Percentiles rank a stretch among this genome's conserved stretches.
Conservation (phyloP, 2,113 vertebrate genomes). For the Gorsachius goisagi region DNA sequence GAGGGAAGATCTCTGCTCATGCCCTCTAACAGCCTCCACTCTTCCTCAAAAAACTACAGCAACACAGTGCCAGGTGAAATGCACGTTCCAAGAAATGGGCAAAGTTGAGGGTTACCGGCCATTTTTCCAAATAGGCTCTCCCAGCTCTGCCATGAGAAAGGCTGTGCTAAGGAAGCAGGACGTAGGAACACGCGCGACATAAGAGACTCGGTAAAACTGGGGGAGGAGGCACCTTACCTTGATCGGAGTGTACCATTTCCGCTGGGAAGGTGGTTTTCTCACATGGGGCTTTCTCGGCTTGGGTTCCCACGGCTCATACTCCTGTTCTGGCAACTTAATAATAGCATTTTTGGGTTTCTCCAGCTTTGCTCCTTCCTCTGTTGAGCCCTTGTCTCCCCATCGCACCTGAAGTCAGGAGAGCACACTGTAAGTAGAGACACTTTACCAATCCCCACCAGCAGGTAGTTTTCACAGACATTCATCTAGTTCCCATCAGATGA, state of each 20-base stretch:
- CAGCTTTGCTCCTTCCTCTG: slow-evolving; percentile 89
- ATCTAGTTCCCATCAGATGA: background rate
- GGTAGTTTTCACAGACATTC: background rate
- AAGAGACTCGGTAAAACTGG: background rate
- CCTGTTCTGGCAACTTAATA: slow-evolving; percentile 88
- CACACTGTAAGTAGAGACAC: background rate
- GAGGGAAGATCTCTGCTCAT: background rate
- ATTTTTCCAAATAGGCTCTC: background rate
- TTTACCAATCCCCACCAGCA: background rate
- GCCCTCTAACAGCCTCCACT: background rate
- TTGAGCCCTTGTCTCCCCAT: slow-evolving; percentile 90
- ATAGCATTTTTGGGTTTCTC: slow-evolving; percentile 90
- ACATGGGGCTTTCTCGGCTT: slow-evolving; percentile 74
- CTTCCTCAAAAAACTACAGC: background rate
- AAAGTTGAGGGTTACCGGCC: background rate
- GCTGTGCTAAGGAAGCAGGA: background rate
- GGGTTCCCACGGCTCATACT: slow-evolving; percentile 86
- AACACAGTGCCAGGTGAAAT: background rate
- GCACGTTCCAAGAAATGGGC: background rate
- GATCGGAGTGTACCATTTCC: slow-evolving; percentile 89
- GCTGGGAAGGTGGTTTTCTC: slow-evolving; percentile 70
- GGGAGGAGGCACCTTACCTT: slow-evolving; percentile 56
- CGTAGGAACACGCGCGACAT: accelerated
- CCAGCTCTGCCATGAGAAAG: background rate
- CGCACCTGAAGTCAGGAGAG: slow-evolving; percentile 74